Evolutionary conservation across 2,797 vertebrate genomes (phyloP), one percentile per base, ranked within the genome.

Genomic region (Limosa lapponica): DNA sequence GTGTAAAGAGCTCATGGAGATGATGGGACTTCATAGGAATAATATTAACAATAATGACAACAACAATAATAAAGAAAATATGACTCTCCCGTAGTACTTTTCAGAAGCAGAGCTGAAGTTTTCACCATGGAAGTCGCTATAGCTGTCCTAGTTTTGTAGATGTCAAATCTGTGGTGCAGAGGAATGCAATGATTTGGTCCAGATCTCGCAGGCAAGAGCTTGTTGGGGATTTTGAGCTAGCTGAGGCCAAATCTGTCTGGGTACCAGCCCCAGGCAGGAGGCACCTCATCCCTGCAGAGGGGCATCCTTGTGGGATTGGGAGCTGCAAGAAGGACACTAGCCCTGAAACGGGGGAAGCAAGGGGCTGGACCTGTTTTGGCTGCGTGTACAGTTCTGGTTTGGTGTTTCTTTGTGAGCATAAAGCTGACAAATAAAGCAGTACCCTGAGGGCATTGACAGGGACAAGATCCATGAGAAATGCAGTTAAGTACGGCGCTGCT

Each of bases 401-500:
- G 64, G 16, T 49, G 36, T 44, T 69, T 23, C 7, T 64, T 71
- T 39, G 13, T 43, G 20, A 39, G 19, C 44, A 14, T 22, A 14
- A 80, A 92, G 48, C 22, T 67, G n/a, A 49, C 3, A 3, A 92
- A 67, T 41, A 52, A 71, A 87, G 61, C 6, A 11, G 19, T 34
- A 7, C 6, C 57, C 14, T 14, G 28, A 8, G 25, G 30, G 79
- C 17, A 44, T 32, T 1, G 2, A 32, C 2, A 37, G 14, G 19
- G 46, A 6, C 18, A 41, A 48, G 32, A 82, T 30, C 27, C 10
- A n/a, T 32, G 17, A 84, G 27, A 87, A 58, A 83, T 36, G 14
- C 30, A 36, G 3, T 69, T 57, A 25, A 46, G 23, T 34, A 39
- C 2, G 6, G 1, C 0, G 2, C n/a, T 52, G 36, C 8, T 91